Evolutionary conservation across 2,113 vertebrate genomes (phyloP).

Genomic region (Gopherus evgoodei): DNA sequence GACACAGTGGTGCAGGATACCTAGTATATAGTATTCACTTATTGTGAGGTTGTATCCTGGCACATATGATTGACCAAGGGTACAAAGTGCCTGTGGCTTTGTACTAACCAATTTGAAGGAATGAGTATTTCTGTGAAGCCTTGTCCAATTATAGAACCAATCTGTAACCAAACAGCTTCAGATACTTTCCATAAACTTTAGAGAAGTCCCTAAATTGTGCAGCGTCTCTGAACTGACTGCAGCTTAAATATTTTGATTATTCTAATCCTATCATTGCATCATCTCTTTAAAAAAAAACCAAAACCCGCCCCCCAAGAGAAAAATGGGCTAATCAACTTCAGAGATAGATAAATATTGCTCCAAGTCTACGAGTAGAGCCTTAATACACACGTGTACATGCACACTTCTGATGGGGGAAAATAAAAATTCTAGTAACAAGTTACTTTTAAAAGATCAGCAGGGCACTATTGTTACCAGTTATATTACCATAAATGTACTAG

Average conservation of each 20-base stretch:
- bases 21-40: not conserved
- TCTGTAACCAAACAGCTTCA: constrained; percentile 28
- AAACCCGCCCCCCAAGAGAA: no score
- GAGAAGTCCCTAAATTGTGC: not conserved
- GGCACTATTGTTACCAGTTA: not conserved
- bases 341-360: not conserved
- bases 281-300: not conserved
- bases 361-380: not conserved
- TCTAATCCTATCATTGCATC: no score
- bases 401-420: no score
- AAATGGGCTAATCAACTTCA: not conserved
- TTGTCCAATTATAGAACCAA: constrained; percentile 45
- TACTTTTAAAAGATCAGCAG: not conserved
- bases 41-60: not conserved
- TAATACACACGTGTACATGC: not conserved
- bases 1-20: not conserved
- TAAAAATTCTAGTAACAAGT: not conserved
- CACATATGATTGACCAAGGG: not conserved
- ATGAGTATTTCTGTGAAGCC: not conserved
- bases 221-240: not conserved
- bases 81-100: not conserved
- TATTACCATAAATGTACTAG: not conserved
- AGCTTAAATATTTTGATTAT: constrained; percentile 6
- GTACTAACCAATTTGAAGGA: not conserved
- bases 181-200: constrained; percentile 32